Conservation (phyloP, 2,888 invertebrate genomes). For the Lagria hirta region DNA sequence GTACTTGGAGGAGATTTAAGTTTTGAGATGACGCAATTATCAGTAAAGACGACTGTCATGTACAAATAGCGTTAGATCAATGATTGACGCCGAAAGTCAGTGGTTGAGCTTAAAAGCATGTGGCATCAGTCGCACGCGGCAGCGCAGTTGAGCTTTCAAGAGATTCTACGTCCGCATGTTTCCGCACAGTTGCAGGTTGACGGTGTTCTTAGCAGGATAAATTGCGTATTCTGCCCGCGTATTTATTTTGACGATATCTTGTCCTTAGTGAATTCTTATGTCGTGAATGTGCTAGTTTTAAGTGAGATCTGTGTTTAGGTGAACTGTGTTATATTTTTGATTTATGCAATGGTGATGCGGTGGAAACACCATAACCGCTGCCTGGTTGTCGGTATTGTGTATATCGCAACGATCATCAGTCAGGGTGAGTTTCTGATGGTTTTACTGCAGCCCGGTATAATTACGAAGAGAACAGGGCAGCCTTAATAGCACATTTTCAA, state of each 20-base stretch:
- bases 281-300: conserved; percentile 1
- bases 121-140: conserved; percentile 43
- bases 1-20: too few relatives aligned
- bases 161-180: conserved; percentile 30
- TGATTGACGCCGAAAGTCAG: conserved; percentile 46
- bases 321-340: conserved; percentile 8
- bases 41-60: conserved; percentile 42
- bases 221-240: conserved; percentile 15
- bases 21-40: conserved; percentile 21
- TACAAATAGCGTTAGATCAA: conserved; percentile 48
- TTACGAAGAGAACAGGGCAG: conserved; percentile 43
- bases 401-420: conserved; percentile 63
- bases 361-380: conserved; percentile 51
- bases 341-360: conserved; percentile 36
- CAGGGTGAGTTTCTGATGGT: conserved; percentile 55
- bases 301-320: conserved; percentile 1
- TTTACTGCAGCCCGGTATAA: conserved; percentile 42
- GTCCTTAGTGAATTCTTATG: too few relatives aligned
- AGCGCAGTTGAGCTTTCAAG: conserved; percentile 42
- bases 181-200: conserved; percentile 49
- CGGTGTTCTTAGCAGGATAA: conserved; percentile 37
- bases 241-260: too few relatives aligned
- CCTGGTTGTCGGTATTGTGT: conserved; percentile 61
- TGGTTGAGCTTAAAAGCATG: conserved; percentile 42
- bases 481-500: conserved; percentile 30